Base-by-base conservation (phyloP, 2,888 invertebrate species). In the Calliopum simillimum region DNA sequence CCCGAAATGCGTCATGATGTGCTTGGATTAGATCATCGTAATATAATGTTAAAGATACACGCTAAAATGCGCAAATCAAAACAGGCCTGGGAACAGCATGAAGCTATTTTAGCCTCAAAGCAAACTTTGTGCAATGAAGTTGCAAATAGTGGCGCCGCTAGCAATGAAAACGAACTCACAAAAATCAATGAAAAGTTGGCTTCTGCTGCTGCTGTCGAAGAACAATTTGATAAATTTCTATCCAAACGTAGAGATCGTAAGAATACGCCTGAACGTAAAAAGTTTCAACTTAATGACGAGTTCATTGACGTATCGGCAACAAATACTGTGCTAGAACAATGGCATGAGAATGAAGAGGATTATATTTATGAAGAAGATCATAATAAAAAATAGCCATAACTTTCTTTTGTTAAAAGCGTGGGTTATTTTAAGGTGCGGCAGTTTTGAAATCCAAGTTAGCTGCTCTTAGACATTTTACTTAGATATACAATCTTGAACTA, bases 1-100 rank as follows among this genome's bases (percentile, higher is more conserved):
- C 93, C 93, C 2, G 86, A 88, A 72, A 94, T 94, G 93, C 89
- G 90, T 1, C 89, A 93, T 74, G 90, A 91, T 83, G 89, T 93
- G 4, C 88, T 91, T 49, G 93, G 92, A 0, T 84, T 95, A 59
- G 89, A 94, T 82, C 92, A 92, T 78, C 84, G 86, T 0, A 86
- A 85, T 69, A 91, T 94, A 55, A 89, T 93, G 89, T 87, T 86
- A 49, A 86, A 88, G 64, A 86, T 90, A 1, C 68, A 88, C 12
- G 86, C 86, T 0, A 88, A 89, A 25, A 86, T 89, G 79, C 88
- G 88, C 65, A 89, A 87, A 77, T 88, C 87, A 0, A 87, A 85
- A 70, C 87, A 88, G 3, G 90, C 90, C 0, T 90, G 90, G 90
- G 78, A 81, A 3, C 71, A 73, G 19, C 81, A 83, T 70, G 72